phyloP scores from a whole-genome alignment of 2,888 invertebrate species.

The Parnassius mnemosyne region DNA sequence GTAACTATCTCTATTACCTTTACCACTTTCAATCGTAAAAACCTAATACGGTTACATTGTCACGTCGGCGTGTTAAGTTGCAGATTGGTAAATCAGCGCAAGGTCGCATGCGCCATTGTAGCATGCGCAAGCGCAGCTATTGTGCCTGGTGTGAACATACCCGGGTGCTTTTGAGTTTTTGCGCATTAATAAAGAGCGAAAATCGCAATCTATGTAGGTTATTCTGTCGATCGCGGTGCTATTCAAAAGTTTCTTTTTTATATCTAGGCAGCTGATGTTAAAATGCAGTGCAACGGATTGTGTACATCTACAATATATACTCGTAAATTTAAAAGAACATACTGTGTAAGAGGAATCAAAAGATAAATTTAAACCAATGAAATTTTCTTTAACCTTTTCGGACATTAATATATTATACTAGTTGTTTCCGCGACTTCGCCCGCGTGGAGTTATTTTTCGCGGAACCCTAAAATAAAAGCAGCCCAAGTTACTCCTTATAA shows the following conservation, averaged over 20 bases:
- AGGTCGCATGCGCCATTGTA: constrained; percentile 47
- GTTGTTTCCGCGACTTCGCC: no score
- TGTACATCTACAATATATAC: background rate
- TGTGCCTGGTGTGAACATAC: constrained; percentile 37
- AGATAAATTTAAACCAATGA: no score
- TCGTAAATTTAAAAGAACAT: no score
- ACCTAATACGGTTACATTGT: background rate
- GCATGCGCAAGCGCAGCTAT: constrained; percentile 47
- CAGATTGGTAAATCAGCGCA: constrained; percentile 49
- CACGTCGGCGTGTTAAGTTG: background rate
- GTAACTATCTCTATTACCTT: no score
- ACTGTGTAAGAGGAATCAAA: no score
- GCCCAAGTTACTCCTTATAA: no score
- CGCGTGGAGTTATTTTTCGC: no score
- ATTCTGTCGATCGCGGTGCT: constrained; percentile 10
- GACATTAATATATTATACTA: no score
- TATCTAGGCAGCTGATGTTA: constrained; percentile 10
- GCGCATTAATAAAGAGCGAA: constrained; percentile 29
- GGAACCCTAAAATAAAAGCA: no score
- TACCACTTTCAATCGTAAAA: background rate
- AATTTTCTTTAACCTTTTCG: no score
- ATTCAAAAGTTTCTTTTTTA: constrained; percentile 9
- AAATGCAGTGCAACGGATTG: constrained; percentile 5
- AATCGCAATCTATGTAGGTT: constrained; percentile 22
- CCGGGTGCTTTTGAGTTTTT: constrained; percentile 32